Base-by-base conservation (phyloP, 2,888 invertebrate species). In the Gastrophysa polygoni region DNA sequence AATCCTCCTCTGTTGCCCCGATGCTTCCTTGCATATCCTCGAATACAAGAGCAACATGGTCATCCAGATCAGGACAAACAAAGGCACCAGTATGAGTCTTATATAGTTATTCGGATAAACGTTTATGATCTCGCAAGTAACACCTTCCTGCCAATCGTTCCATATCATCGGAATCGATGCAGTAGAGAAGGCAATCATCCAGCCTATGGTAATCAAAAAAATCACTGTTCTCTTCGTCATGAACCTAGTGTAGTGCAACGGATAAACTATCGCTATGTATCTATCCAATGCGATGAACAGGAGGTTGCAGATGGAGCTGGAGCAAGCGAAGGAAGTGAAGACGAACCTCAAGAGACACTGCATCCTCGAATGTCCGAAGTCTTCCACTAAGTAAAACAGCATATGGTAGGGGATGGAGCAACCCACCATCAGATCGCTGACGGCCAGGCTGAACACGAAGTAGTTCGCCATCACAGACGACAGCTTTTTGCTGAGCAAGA, bases 401-500 rank as follows among this genome's bases (percentile, higher is more conserved):
- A 91, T 85, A 78, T 92, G 92, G 80, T 91, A 93, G 16, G 92
- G 91, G 71, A 92, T 81, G 29, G 90, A 88, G 34, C 91, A 81
- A 3, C 92, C 92, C 58, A 93, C 92, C 80, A 91, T 84, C 50
- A 91, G 84, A 81, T 93, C 93, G 20, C 92, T 91, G 67, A 91
- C 83, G 24, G 92, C 93, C 73, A 93, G 82, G 79, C 91, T 92
- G 64, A 91, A 84, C 67, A 93, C 88, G 81, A 92, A 92, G 73
- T 90, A 87, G 82, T 92, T 92, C 61, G 92, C 91, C 57, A 89
- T 87, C 51, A 90, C 84, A 38, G 86, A 86, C 6, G 90, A 88
- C 18, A 92, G 83, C 63, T 88, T 86, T 51, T 89, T 85, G 79
- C 89, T 90, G 68, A 88, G 83, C 60, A 87, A 85, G 50, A 92